Evolutionary conservation across 2,888 invertebrate species (phyloP).

Genomic region (Epinotia demarniana): DNA sequence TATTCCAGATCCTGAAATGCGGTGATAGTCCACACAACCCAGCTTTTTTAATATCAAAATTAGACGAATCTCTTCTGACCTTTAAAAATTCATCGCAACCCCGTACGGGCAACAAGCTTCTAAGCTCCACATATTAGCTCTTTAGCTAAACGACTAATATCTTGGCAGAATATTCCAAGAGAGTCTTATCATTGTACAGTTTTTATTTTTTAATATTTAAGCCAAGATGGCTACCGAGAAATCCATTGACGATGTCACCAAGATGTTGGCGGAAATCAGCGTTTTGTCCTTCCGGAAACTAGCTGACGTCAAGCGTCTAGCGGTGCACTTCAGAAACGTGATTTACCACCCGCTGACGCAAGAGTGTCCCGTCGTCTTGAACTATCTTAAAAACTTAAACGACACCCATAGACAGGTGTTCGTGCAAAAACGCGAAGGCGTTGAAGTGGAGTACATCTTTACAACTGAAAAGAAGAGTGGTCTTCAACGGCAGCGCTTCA

Average conservation of each 20-base stretch:
- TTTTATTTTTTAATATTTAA: conserved; percentile 50
- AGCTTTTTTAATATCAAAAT: conserved; percentile 63
- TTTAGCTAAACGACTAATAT: conserved; percentile 49
- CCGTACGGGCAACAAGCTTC: conserved; percentile 52
- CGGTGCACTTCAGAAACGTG: conserved; percentile 69
- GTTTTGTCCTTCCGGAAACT: conserved; percentile 74
- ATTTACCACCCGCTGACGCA: conserved; percentile 71
- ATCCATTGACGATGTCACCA: conserved; percentile 58
- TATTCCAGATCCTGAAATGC: conserved; percentile 82
- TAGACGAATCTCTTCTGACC: conserved; percentile 54
- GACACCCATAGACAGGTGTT: conserved; percentile 70
- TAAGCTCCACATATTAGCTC: conserved; percentile 45
- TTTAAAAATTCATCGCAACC: conserved; percentile 44
- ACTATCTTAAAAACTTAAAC: conserved; percentile 67
- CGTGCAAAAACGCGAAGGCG: conserved; percentile 68
- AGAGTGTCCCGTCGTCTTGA: conserved; percentile 59
- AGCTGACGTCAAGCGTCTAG: conserved; percentile 74
- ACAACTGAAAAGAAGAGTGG: conserved; percentile 79
- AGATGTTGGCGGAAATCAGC: conserved; percentile 64
- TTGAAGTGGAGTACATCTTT: conserved; percentile 79
- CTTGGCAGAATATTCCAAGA: conserved; percentile 54
- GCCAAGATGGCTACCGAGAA: conserved; percentile 54
- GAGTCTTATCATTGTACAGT: conserved; percentile 61
- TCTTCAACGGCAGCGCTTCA: conserved; percentile 76
- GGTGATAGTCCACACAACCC: conserved; percentile 67